Percentiles rank a stretch among this genome's conserved stretches.
Conservation (phyloP, 2,797 vertebrate species). For the Agapornis canus region DNA sequence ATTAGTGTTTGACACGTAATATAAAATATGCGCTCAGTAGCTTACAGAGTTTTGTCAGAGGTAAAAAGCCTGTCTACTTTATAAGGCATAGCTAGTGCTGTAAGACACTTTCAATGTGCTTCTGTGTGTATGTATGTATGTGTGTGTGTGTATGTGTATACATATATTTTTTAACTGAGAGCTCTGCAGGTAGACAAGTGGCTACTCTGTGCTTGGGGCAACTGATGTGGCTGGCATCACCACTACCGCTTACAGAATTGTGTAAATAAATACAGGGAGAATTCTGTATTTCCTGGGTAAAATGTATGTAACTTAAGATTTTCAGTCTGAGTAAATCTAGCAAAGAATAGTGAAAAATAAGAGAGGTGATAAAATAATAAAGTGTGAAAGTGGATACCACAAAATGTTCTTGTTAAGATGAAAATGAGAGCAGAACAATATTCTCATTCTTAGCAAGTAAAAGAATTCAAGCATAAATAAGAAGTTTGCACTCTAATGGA, state of each 20-base stretch:
- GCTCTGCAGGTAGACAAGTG: not conserved
- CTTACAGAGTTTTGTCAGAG: not conserved
- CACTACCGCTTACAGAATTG: not conserved
- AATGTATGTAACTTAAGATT: not conserved
- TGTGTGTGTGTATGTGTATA: rapidly evolving
- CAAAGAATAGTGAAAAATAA: not conserved
- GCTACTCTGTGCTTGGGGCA: not conserved
- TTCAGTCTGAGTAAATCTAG: not conserved
- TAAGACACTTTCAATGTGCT: not conserved
- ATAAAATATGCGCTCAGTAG: not conserved
- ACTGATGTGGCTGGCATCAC: not conserved
- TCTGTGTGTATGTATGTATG: not conserved
- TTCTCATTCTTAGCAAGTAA: not conserved
- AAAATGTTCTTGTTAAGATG: not conserved
- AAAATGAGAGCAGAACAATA: not conserved
- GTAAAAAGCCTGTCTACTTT: not conserved
- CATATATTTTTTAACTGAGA: not conserved
- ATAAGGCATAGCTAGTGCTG: not conserved
- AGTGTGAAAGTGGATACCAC: not conserved
- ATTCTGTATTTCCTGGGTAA: not conserved
- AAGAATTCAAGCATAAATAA: not conserved
- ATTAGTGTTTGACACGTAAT: not conserved
- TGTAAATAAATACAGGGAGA: not conserved
- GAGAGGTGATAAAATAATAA: not conserved
- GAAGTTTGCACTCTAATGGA: not conserved